Conservation (phyloP, 2,888 invertebrate species). For the Meta bourneti region DNA sequence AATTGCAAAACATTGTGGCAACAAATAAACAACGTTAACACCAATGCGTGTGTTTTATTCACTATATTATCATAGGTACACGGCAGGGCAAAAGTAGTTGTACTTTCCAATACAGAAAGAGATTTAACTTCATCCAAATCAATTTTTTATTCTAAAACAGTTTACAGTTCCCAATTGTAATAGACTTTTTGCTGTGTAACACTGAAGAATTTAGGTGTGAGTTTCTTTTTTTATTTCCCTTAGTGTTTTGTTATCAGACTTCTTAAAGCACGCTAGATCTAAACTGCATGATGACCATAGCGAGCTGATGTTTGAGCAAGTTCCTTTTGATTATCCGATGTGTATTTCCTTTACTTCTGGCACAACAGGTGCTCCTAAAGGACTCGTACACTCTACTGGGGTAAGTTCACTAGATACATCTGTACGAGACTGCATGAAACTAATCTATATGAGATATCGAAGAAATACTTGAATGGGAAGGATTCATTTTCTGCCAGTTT, state of each 20-base stretch:
- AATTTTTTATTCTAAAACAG: no score
- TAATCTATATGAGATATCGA: not conserved
- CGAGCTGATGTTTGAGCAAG: constrained; percentile 78
- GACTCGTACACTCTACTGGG: constrained; percentile 84
- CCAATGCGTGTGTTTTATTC: no score
- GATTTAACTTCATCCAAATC: no score
- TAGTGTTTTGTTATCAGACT: constrained; percentile 42
- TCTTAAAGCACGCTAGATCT: constrained; percentile 26
- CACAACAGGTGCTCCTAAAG: constrained; percentile 84
- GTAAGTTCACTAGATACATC: constrained; percentile 80
- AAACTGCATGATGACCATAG: not conserved
- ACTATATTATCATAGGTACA: no score
- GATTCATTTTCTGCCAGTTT: not conserved
- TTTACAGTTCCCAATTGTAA: no score
- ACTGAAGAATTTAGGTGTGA: no score
- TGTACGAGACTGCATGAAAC: not conserved
- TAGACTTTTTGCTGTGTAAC: no score
- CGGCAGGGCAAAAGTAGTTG: no score
- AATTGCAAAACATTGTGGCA: no score
- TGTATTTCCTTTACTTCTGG: constrained; percentile 84
- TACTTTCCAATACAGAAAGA: no score
- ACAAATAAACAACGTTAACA: no score
- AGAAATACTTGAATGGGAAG: not conserved
- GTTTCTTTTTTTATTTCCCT: not conserved
- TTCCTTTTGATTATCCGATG: constrained; percentile 83